Conservation (phyloP, 2,888 invertebrate species). For the Incurvaria masculella region DNA sequence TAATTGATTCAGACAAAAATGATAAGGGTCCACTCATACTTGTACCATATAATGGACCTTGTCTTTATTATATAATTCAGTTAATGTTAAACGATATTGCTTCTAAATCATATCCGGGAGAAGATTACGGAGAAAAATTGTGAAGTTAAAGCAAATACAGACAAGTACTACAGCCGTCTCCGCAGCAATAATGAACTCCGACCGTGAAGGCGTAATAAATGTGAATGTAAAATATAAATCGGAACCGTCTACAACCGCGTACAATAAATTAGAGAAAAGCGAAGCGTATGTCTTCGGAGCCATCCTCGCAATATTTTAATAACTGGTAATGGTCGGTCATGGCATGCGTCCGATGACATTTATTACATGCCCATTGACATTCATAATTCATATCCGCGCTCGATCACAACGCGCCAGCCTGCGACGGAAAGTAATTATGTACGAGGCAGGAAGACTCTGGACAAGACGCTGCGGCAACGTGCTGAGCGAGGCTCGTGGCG, state of each 20-base stretch:
- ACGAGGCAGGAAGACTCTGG: background rate
- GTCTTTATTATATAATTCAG: too few species aligned
- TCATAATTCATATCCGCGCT: slow-evolving; percentile 42
- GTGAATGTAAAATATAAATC: background rate
- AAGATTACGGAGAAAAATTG: too few species aligned
- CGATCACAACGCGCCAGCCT: slow-evolving; percentile 23
- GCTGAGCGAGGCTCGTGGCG: background rate
- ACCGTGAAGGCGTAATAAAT: slow-evolving; percentile 4
- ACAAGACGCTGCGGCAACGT: background rate
- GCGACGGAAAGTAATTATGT: slow-evolving; percentile 2
- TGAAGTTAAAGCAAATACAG: too few species aligned
- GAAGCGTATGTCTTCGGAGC: slow-evolving; percentile 44
- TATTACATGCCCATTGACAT: slow-evolving; percentile 49
- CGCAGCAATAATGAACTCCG: slow-evolving; percentile 1
- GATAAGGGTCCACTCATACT: too few species aligned
- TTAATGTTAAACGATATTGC: too few species aligned
- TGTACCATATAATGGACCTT: too few species aligned
- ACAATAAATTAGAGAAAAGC: slow-evolving; percentile 35
- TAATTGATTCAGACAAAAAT: slow-evolving; percentile 3
- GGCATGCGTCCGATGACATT: slow-evolving; percentile 43
- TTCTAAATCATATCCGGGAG: too few species aligned
- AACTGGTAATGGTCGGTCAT: slow-evolving; percentile 53
- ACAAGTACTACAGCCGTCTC: too few species aligned
- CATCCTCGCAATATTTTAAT: slow-evolving; percentile 53
- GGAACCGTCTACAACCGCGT: background rate